Evolutionary conservation across 2,797 vertebrate species (phyloP), one percentile per base, ranked within the genome.

Genomic region (Diplodus sargus): DNA sequence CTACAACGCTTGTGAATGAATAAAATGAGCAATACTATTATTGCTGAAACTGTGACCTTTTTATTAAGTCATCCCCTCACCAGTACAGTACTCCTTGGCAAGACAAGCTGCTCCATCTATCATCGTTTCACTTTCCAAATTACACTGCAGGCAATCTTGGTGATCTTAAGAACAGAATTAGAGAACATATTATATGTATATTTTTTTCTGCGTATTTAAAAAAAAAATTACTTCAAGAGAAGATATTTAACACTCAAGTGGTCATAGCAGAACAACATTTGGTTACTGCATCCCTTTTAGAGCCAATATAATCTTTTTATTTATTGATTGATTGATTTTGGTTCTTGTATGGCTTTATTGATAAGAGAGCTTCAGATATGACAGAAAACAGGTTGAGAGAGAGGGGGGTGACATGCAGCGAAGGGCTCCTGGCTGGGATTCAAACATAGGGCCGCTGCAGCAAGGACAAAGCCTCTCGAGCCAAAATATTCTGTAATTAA

Each of bases 11-110:
- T 94, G 89, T 94, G 90, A 89, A 90, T 92, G 49, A 94, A 94
- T 93, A 91, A 93, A 93, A 82, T 81, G 65, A 94, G 93, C 93
- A 94, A 95, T 95, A 93, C 83, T 85, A 48, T 72, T 87, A 90
- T 92, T 93, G 89, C 85, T 91, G 71, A 89, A 90, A 91, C 88
- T 85, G 86, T 89, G 78, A 82, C 17, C 63, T 78, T 64, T 53
- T 72, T 81, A 16, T 81, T 15, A 51, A 59, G 51, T 74, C 67
- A 45, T 56, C 14, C 18, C 18, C 15, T 84, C 13, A 39, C 15
- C 66, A 39, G 39, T 34, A 16, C 2, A 22, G 20, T 13, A 67
- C 28, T 28, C 64, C 39, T 16, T 52, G 15, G n/a, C n/a, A 23
- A 20, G 8, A 51, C 1, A 28, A 28, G 16, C 43, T 4, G 48